Percentiles rank a stretch among this genome's conserved stretches.
Conservation (phyloP, 2,113 vertebrate species). For the Pelvicachromis taeniatus region DNA sequence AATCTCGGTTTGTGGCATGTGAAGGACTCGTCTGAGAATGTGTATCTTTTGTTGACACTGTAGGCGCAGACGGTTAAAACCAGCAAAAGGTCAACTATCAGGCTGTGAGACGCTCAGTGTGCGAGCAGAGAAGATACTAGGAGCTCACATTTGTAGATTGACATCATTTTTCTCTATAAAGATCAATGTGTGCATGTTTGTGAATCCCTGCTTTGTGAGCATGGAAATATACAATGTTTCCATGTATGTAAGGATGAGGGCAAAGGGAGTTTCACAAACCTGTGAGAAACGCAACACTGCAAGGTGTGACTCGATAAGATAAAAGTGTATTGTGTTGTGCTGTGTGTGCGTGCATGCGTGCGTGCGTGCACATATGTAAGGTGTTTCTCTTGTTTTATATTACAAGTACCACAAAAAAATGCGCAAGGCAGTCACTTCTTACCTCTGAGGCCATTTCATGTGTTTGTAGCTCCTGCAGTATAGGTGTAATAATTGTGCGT, state of each 20-base stretch:
- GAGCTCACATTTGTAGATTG: neutral
- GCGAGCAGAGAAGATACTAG: neutral
- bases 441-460: neutral
- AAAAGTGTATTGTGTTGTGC: neutral
- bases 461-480: neutral
- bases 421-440: neutral
- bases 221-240: conserved; percentile 8
- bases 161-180: neutral
- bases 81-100: neutral
- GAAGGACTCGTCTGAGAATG: conserved; percentile 27
- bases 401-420: neutral
- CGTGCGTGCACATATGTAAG: neutral
- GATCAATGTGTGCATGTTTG: neutral
- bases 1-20: conserved; percentile 21
- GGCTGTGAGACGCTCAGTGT: neutral
- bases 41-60: neutral
- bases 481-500: neutral
- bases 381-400: neutral
- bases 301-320: conserved; percentile 45
- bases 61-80: neutral
- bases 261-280: conserved; percentile 4
- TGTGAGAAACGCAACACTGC: conserved; percentile 44
- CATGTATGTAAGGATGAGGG: neutral
- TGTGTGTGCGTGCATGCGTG: neutral
- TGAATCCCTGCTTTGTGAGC: neutral